These are phyloP conservation scores for Tiaroga cobitis DNA, from an alignment of 2,797 vertebrate genomes.

Conservation along the genomic window DNA sequence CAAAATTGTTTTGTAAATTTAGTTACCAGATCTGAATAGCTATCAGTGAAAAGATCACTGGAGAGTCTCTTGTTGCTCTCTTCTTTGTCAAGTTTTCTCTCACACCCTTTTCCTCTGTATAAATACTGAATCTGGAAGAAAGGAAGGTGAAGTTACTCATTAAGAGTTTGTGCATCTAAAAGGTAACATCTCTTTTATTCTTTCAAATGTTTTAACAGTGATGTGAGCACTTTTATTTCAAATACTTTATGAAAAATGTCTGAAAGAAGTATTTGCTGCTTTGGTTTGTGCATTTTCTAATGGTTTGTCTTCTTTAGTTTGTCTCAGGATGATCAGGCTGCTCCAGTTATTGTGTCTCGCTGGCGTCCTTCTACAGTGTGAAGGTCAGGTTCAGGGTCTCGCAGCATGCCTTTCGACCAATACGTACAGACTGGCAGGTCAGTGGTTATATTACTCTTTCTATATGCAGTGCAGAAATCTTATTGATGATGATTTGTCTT, in stretches of 20 bases:
- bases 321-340: conserved; percentile 67
- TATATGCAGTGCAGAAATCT: not conserved
- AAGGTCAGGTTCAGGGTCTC: conserved; percentile 38
- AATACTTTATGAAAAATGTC: not conserved
- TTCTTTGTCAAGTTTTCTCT: conserved; percentile 62
- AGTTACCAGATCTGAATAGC: conserved; percentile 37
- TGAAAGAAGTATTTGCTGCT: not conserved
- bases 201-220: not conserved
- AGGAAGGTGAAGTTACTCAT: conserved; percentile 59
- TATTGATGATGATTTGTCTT: not conserved
- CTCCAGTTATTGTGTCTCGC: conserved; percentile 68
- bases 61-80: conserved; percentile 68
- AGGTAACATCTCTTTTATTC: conserved; percentile 5
- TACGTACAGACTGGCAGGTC: conserved; percentile 73
- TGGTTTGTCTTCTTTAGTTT: conserved; percentile 42
- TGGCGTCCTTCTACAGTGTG: conserved; percentile 64
- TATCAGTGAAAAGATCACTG: conserved; percentile 29
- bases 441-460: conserved; percentile 24
- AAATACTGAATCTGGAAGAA: conserved; percentile 21
- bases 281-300: not conserved
- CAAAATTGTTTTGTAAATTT: conserved; percentile 43
- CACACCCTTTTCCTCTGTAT: conserved; percentile 65
- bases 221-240: not conserved
- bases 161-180: not conserved
- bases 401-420: not conserved